Conservation (phyloP, 1,140 invertebrate genomes). For the Temnothorax longispinosus region DNA sequence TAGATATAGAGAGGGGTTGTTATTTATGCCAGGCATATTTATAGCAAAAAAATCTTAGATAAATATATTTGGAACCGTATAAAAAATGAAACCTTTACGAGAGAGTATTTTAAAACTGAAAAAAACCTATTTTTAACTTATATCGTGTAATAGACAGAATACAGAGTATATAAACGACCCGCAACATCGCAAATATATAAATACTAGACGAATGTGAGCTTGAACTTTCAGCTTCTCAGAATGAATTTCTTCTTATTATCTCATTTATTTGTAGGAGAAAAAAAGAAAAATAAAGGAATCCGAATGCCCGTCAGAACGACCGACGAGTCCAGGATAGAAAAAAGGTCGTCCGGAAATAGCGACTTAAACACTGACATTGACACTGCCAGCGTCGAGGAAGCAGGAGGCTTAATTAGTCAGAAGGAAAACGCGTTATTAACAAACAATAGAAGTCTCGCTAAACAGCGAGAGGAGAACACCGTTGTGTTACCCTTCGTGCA, state of each 20-base stretch:
- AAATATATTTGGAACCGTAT: neutral
- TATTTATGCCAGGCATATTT: neutral
- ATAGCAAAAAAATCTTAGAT: neutral
- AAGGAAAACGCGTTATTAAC: neutral
- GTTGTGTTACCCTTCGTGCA: conserved; percentile 30
- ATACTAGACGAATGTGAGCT: neutral
- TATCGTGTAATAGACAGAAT: neutral
- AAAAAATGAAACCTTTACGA: neutral
- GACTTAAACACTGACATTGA: neutral
- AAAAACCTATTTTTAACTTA: neutral
- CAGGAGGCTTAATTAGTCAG: neutral
- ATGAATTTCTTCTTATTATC: neutral
- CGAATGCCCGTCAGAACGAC: neutral
- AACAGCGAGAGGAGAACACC: neutral
- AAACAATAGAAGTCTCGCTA: neutral
- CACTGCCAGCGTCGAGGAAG: neutral
- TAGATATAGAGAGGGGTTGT: neutral
- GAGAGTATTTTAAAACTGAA: neutral
- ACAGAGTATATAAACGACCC: too few relatives aligned
- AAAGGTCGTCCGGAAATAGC: conserved; percentile 8
- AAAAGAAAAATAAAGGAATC: neutral
- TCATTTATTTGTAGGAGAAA: neutral
- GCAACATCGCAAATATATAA: neutral
- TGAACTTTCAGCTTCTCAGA: neutral
- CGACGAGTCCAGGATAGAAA: conserved; percentile 26